These are phyloP conservation scores for zebrafish (Danio rerio) DNA, from an alignment of 2,113 vertebrate species.

Conservation along the genomic window GRCz12tu NC_133200.1:18285501-18286000, in stretches of 20 bases:
- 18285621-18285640: constrained; percentile 97
- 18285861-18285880: constrained; percentile 98
- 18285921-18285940: background rate
- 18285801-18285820: constrained; percentile 95
- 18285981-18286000: constrained; percentile 58
- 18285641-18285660: constrained; percentile 99
- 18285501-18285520: constrained; percentile 99
- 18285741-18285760: background rate
- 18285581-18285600: constrained; percentile 95
- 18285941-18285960: background rate
- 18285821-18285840: constrained; percentile 98
- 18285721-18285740: background rate
- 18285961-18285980: background rate
- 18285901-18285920: constrained; percentile 86
- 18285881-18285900: constrained; percentile 99
- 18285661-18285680: background rate
- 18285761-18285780: constrained; percentile 63
- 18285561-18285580: constrained; percentile 95
- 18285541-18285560: constrained; percentile 96
- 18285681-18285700: too few species aligned
- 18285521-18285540: constrained; percentile 96
- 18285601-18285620: constrained; percentile 95
- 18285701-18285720: too few species aligned
- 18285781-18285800: constrained; percentile 98
- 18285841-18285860: constrained; percentile 94